Evolutionary conservation across 2,888 invertebrate species (phyloP), one percentile per base, ranked within the genome.

Genomic region (Gortyna flavago): DNA sequence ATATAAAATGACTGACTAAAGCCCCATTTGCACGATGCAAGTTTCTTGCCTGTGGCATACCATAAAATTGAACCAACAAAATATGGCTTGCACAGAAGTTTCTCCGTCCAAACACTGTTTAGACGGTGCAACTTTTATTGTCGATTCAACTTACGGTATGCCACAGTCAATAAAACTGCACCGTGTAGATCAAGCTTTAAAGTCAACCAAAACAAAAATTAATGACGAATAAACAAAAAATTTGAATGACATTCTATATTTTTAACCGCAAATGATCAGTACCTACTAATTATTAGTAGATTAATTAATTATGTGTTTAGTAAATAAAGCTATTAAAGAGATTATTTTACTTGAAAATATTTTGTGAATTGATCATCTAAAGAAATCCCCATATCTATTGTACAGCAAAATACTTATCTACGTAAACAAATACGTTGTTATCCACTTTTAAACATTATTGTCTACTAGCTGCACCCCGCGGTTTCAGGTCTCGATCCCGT

Each of bases 321-420:
- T 13, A 11, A 1, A 16, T 44, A 13, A 44, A 48, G 32, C 32
- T 9, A 51, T 7, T 35, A 54, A 2, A n/a, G 9, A 35, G 6
- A 21, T 29, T 7, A 5, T 13, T 48, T 25, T 8, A 8, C 11
- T 59, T 2, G 2, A 29, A 64, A 38, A 77, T 38, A 29, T 29
- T 65, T 57, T 38, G 25, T n/a, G 9, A 9, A 59, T 59, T 66
- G 4, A n/a, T 77, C n/a, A 59, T 59, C 16, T 32, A 18, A 35
- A 11, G 6, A 6, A 51, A 65, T 16, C 51, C 4, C 16, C 0
- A 8, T 13, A 51, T n/a, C n/a, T n/a, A n/a, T 35, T 18, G 4
- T 32, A 62, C 32, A 32, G n/a, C n/a, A 16, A 76, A 76, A 76
- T n/a, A 35, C 8, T 29, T 32, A n/a, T 8, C 16, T 25, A 77